A percentile compares a stretch with the other conserved stretches of the same genome.
Conservation (phyloP, 2,113 vertebrate genomes). For the Mionectes macconnelli region DNA sequence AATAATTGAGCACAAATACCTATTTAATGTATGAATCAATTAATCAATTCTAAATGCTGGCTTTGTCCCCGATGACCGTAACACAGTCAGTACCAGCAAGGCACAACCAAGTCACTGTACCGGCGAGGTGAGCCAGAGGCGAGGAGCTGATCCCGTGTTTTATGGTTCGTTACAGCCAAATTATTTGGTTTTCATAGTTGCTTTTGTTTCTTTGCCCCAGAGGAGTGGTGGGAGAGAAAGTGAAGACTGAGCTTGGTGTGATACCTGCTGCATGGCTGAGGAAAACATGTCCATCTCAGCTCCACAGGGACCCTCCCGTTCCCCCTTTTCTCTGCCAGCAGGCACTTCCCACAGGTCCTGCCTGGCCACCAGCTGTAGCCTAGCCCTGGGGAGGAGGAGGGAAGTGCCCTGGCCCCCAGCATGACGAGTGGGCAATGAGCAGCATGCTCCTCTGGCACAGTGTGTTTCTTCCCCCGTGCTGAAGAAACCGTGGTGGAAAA, state of each 20-base stretch:
- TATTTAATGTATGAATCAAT: slow-evolving; percentile 72
- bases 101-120: not conserved
- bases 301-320: not conserved
- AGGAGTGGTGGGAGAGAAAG: not conserved
- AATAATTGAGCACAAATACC: slow-evolving; percentile 72
- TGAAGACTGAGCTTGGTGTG: not conserved
- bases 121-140: not conserved
- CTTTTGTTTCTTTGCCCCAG: not conserved
- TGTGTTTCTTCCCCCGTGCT: no score
- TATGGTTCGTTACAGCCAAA: not conserved
- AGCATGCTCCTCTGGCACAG: rapidly evolving
- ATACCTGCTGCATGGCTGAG: not conserved
- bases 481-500: not conserved
- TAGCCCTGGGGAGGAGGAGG: not conserved
- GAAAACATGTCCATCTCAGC: not conserved
- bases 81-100: not conserved
- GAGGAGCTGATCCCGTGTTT: not conserved
- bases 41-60: slow-evolving; percentile 63
- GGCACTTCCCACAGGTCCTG: not conserved
- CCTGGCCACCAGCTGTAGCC: not conserved
- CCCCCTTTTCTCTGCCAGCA: slow-evolving; percentile 25
- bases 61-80: not conserved
- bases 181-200: not conserved
- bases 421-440: not conserved
- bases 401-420: not conserved